Conservation (phyloP, 2,113 vertebrate genomes). For the Ivindomyrus marchei region DNA sequence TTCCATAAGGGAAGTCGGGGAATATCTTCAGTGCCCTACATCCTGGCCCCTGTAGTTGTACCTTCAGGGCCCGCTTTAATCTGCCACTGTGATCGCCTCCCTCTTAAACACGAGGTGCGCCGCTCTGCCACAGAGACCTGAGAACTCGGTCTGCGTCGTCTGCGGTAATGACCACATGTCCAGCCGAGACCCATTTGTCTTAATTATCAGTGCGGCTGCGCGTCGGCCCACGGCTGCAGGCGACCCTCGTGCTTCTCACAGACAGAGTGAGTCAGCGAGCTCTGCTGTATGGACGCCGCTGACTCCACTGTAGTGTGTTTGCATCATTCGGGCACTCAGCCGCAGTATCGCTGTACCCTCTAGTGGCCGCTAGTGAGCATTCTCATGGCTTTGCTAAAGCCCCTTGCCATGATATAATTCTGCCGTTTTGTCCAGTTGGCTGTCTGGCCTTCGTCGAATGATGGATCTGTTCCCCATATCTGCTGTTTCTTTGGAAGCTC, state of each 20-base stretch:
- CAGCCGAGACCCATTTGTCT: background rate
- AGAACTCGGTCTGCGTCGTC: background rate
- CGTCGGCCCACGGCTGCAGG: background rate
- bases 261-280: background rate
- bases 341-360: background rate
- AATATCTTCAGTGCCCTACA: constrained; percentile 54
- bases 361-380: background rate
- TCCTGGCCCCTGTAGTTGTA: constrained; percentile 41
- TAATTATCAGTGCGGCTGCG: background rate
- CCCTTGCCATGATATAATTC: background rate
- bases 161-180: background rate
- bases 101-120: background rate
- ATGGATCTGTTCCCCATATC: background rate
- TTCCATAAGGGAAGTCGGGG: constrained; percentile 62
- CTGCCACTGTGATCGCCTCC: background rate
- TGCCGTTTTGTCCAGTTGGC: background rate
- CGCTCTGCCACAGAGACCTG: background rate
- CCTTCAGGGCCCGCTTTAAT: background rate
- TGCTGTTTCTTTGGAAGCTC: background rate
- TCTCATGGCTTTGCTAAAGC: background rate
- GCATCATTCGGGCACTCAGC: background rate
- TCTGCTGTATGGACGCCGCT: background rate
- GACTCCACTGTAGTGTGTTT: background rate
- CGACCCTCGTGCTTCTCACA: background rate
- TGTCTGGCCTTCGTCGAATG: background rate